Base-by-base conservation (phyloP, 2,797 vertebrate species). In the Dipus sagitta region DNA sequence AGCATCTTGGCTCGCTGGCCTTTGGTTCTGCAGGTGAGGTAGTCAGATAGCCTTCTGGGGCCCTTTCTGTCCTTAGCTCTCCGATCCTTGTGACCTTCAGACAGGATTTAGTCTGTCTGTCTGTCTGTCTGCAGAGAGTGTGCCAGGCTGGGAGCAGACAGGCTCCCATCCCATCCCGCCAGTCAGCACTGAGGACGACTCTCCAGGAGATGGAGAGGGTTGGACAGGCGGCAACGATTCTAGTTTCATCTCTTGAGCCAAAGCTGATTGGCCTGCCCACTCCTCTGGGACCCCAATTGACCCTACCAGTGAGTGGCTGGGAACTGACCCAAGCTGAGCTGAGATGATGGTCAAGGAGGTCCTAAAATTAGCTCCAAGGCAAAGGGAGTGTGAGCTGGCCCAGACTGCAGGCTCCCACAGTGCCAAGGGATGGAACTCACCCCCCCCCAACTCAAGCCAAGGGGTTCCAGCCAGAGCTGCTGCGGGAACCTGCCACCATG, bases 341-440 rank as follows among this genome's bases (percentile, higher is more conserved):
- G 60, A 94, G 76, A 30, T 81, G 92, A 92, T 94, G 95, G 90
- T 86, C 81, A 94, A 94, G 86, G 54, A 84, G 74, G 92, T 32
- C 94, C 97, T 97, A 97, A 97, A 97, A 96, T 97, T 97, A 97
- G 97, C 90, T 75, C 38, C 77, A 85, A 82, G 65, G 82, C 70
- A 88, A 12, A 96, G 47, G 76, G 83, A 90, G 72, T 42, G n/a
- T 72, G 72, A 90, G 9, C 90, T 20, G 52, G 85, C 60, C 75
- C 79, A 52, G 65, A 82, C 68, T 71, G 82, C 62, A 58, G 81
- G 72, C 72, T 94, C 30, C 58, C 38, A 62, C 1, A 2, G 58
- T 30, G 86, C 83, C 23, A 24, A 74, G 52, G 58, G 87, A 89
- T 34, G 65, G 77, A 78, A 15, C 32, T 76, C n/a, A 72, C 28